Base-by-base conservation (phyloP, 2,888 invertebrate genomes). In the Dione juno region DNA sequence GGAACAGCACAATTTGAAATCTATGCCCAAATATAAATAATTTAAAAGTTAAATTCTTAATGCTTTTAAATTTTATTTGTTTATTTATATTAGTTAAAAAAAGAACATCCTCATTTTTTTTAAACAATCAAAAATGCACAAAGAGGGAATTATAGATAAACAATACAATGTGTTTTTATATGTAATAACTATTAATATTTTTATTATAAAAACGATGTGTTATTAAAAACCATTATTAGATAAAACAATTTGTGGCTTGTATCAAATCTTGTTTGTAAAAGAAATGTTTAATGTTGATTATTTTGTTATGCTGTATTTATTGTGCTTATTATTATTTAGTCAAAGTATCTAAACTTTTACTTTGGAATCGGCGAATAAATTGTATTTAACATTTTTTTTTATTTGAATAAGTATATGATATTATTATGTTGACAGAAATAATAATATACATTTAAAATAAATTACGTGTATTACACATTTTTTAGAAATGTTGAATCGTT, bases 231-330 rank as follows among this genome's bases (percentile, higher is more conserved):
- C 28, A 61, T 43, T 45, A 35, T 61, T n/a, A n/a, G 35, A 9
- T 9, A 45, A 45, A 61, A 43, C 14, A 21, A 45, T 61, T n/a
- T 59, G 28, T 59, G 43, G 21, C 21, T 41, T 54, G 37, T 10
- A 10, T 28, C 13, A 13, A 61, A 43, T 13, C 45, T 14, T 40
- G 28, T 9, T 40, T 65, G 52, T 54, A 6, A 35, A 43, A 57
- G 50, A 64, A 64, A 40, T 11, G 19, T 37, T 50, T 35, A 52
- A 54, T 69, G 57, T 64, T 65, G 54, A 37, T 48, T 57, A 40
- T 64, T 11, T 69, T 64, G 41, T 54, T 65, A 65, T 50, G 16
- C 50, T 52, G 45, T 58, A 48, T 65, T 64, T 53, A 48, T 68
- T 64, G 19, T 35, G 52, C 13, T 67, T 35, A 19, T 43, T 37